phyloP scores from a whole-genome alignment of 2,888 invertebrate species.

The Caenorhabditis imperialis region DNA sequence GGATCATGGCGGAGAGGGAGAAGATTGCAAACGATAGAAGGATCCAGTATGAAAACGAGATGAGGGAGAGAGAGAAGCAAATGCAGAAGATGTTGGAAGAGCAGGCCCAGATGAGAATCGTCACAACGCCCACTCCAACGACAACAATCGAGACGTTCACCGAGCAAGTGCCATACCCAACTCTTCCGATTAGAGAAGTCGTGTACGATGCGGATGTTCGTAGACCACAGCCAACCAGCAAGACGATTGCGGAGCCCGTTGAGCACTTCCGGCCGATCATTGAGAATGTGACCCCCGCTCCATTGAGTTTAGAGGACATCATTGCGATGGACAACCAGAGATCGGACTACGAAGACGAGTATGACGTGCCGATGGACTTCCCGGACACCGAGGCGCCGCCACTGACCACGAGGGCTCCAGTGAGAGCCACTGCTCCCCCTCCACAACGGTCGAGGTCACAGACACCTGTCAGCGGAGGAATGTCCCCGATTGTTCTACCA shows the following conservation, averaged over 20 bases:
- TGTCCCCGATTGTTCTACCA: conserved; percentile 43
- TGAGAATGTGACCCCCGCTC: conserved; percentile 51
- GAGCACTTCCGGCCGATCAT: conserved; percentile 48
- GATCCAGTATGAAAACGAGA: conserved; percentile 35
- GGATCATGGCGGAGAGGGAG: conserved; percentile 23
- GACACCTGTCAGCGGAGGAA: conserved; percentile 25
- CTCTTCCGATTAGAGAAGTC: conserved; percentile 27
- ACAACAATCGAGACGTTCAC: conserved; percentile 27
- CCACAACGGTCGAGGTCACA: conserved; percentile 1
- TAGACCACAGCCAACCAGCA: conserved; percentile 20
- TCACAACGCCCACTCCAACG: conserved; percentile 30
- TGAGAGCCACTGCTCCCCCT: neutral
- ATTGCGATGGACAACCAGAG: conserved; percentile 57
- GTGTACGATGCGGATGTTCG: conserved; percentile 33
- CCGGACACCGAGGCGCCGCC: conserved; percentile 50
- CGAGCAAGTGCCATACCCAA: conserved; percentile 24
- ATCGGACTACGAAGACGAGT: conserved; percentile 56
- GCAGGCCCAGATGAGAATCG: conserved; percentile 15
- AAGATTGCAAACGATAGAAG: conserved; percentile 22
- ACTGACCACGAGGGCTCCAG: conserved; percentile 13
- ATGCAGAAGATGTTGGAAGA: conserved; percentile 22
- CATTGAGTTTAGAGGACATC: conserved; percentile 58
- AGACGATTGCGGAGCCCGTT: conserved; percentile 36
- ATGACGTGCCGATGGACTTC: conserved; percentile 53
- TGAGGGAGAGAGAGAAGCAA: conserved; percentile 2